phyloP scores from a whole-genome alignment of 2,888 invertebrate species.

The Colostygia pectinataria region DNA sequence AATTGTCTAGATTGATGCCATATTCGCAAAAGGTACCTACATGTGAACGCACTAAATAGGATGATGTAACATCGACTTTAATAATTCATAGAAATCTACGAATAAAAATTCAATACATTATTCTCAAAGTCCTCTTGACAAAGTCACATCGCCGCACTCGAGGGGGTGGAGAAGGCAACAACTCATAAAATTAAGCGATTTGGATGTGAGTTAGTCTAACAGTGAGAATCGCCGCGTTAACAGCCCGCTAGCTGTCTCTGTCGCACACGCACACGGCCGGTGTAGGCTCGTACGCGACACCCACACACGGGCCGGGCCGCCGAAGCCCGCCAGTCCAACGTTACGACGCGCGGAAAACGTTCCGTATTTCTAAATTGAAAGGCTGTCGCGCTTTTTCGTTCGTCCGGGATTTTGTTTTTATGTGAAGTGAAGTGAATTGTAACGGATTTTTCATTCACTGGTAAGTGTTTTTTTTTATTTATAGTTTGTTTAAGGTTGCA shows the following conservation, averaged over 20 bases:
- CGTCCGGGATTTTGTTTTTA: constrained; percentile 25
- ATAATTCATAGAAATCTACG: too few species aligned
- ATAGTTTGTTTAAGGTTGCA: neutral
- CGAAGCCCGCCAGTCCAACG: constrained; percentile 44
- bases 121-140: constrained; percentile 41
- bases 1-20: too few species aligned
- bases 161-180: constrained; percentile 84
- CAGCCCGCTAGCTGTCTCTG: constrained; percentile 65
- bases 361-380: constrained; percentile 41
- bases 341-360: constrained; percentile 46
- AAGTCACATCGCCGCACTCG: constrained; percentile 59
- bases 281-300: constrained; percentile 27
- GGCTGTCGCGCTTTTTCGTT: constrained; percentile 55
- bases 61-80: too few species aligned
- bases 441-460: constrained; percentile 26
- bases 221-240: constrained; percentile 80
- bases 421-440: constrained; percentile 28
- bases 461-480: neutral
- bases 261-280: constrained; percentile 56
- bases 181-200: constrained; percentile 84
- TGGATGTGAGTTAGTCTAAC: constrained; percentile 83
- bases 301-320: constrained; percentile 23
- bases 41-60: too few species aligned
- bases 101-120: neutral
- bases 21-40: too few species aligned